Evolutionary conservation across 2,797 vertebrate genomes (phyloP), one percentile per base, ranked within the genome.

Genomic region (Aldrovandia affinis): DNA sequence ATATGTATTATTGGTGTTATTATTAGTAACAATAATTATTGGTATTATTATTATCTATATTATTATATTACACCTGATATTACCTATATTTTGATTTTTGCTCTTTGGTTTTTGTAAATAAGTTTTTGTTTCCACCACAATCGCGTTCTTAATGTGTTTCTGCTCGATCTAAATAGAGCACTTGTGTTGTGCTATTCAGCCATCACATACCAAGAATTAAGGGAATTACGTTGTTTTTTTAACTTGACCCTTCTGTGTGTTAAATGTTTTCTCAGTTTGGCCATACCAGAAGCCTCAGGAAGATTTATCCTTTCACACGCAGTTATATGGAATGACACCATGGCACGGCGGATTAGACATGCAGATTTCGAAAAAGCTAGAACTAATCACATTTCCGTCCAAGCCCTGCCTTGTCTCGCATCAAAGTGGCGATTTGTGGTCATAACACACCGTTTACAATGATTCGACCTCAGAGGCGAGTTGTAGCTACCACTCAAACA

Each of bases 351-450:
- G 90, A 92, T 94, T 95, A 94, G 88, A 91, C 91, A 88, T 84
- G 86, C 93, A 91, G 90, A 93, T 91, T 89, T 93, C 88, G 68
- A 89, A 91, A 91, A 91, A 94, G 92, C 91, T 91, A 92, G 91
- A 95, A 94, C 92, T 92, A 96, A 95, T 95, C 89, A 86, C 85
- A 86, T 95, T 96, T 93, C 87, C 88, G 89, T 83, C 84, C 84
- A 33, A 33, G 73, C 12, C 54, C 33, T 54, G 68, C 70, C 33
- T 73, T 78, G 61, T 78, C 75, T 61, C 39, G 47, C 61, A 36
- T 80, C 30, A 36, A 79, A 54, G 75, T 65, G 57, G 10, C 59
- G 20, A 30, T 39, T 36, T 78, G 44, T 50, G 12, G 28, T 54
- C 47, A 47, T 80, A 52, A 22, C 18, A 15, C 10, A 65, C 18